Evolutionary conservation across 64 coral and sea anemone species (phyloP).

Genomic region (Montipora capricornis): DNA sequence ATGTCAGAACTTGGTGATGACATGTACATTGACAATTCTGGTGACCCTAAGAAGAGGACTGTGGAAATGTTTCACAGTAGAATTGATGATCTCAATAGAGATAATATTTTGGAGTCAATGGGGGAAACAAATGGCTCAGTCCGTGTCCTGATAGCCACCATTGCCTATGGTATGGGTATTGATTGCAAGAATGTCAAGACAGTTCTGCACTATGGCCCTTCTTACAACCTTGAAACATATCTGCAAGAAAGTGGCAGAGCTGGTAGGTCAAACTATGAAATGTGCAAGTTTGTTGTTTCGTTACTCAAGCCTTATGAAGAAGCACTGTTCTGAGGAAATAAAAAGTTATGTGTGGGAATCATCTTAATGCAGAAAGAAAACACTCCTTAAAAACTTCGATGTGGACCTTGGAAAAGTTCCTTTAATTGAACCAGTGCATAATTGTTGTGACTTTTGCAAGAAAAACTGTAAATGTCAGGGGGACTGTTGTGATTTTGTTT

Average conservation of each 20-base stretch:
- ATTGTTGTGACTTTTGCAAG: constrained; percentile 6
- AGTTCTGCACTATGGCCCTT: constrained; percentile 53
- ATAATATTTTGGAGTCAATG: constrained; percentile 45
- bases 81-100: constrained; percentile 46
- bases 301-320: constrained; percentile 50
- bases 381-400: neutral
- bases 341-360: constrained; percentile 20
- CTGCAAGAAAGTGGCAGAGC: constrained; percentile 67
- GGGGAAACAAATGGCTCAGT: constrained; percentile 2
- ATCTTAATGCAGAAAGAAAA: constrained; percentile 30
- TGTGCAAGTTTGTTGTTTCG: constrained; percentile 39
- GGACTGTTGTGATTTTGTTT: constrained; percentile 18
- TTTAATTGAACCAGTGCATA: neutral
- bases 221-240: constrained; percentile 31
- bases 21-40: constrained; percentile 10
- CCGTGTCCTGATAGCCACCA: constrained; percentile 53
- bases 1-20: constrained; percentile 32
- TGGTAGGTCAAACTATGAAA: constrained; percentile 4
- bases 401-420: neutral
- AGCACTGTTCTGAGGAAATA: constrained; percentile 47
- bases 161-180: constrained; percentile 71
- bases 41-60: constrained; percentile 31
- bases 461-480: constrained; percentile 19
- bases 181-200: constrained; percentile 41
- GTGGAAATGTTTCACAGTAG: constrained; percentile 73